Base-by-base conservation (phyloP, 2,888 invertebrate genomes). In the Tiliacea citrago region DNA sequence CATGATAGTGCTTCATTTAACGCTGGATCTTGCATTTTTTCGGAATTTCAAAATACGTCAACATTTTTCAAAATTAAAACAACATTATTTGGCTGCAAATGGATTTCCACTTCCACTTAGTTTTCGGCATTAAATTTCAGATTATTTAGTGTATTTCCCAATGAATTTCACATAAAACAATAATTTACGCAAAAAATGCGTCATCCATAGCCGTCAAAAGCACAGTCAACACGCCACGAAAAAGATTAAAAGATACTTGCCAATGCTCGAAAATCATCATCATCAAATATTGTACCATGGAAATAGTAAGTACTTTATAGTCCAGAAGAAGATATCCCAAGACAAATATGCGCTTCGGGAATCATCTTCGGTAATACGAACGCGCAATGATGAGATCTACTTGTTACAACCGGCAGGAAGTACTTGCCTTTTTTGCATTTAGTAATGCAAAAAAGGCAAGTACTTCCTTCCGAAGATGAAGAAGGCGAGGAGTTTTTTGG, bases 101-200 rank as follows among this genome's bases (percentile, higher is more conserved):
- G 21, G 39, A 39, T 60, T 45, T 16, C 29, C 55, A 68, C 61
- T 69, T 63, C 45, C 51, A 73, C 69, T 75, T 69, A 39, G 51
- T 61, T 62, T 53, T 29, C 39, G 21, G 65, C 63, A 84, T 69
- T 2, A 29, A 76, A 72, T 72, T 74, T 84, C 29, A 24, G 18
- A 68, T 69, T 61, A 55, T 42, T 60, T 67, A 16, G 13, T 60
- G 12, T 29, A 24, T 60, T 47, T 72, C 10, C 51, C 45, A 70
- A 65, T 62, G 63, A 61, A 18, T 49, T 70, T 76, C 39, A 73
- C 67, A 63, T 63, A 75, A n/a, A 77, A 73, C 86, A 78, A 83
- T 83, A 88, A 87, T 88, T 88, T 73, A 78, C 58, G 63, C 65
- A 69, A 77, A 75, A 79, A 68, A 73, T 77, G 67, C 45, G n/a